Evolutionary conservation across 2,113 vertebrate genomes (phyloP).

Genomic region (Physeter macrocephalus): DNA sequence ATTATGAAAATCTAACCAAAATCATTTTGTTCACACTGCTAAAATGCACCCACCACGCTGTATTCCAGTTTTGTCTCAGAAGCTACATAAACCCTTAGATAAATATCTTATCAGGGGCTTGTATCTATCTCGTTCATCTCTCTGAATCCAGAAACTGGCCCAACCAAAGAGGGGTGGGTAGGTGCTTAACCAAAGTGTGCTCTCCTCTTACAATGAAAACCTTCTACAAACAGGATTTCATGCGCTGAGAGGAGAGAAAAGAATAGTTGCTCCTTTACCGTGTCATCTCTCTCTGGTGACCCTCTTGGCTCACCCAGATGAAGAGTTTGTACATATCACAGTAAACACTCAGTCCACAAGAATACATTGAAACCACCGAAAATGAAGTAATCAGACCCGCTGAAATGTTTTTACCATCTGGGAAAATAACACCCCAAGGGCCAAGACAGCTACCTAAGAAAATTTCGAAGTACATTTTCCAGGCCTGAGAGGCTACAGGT

Average conservation of each 20-base stretch:
- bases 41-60: too few species aligned
- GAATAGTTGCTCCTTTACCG: not conserved
- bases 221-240: not conserved
- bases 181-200: not conserved
- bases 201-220: not conserved
- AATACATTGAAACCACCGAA: not conserved
- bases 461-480: not conserved
- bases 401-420: conserved; percentile 42
- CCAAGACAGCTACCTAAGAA: conserved; percentile 27
- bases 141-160: not conserved
- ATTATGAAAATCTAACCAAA: not conserved
- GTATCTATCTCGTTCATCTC: not conserved
- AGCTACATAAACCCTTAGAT: not conserved
- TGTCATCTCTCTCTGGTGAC: not conserved
- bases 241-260: not conserved
- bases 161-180: not conserved
- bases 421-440: not conserved
- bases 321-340: not conserved
- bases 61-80: not conserved
- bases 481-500: conserved; percentile 29
- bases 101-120: not conserved
- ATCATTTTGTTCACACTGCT: not conserved
- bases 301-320: not conserved
- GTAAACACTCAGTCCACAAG: conserved; percentile 36
- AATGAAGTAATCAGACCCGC: conserved; percentile 2